Evolutionary conservation across 1,140 invertebrate species (phyloP), one percentile per base, ranked within the genome.

Genomic region (Brachionus sp.): DNA sequence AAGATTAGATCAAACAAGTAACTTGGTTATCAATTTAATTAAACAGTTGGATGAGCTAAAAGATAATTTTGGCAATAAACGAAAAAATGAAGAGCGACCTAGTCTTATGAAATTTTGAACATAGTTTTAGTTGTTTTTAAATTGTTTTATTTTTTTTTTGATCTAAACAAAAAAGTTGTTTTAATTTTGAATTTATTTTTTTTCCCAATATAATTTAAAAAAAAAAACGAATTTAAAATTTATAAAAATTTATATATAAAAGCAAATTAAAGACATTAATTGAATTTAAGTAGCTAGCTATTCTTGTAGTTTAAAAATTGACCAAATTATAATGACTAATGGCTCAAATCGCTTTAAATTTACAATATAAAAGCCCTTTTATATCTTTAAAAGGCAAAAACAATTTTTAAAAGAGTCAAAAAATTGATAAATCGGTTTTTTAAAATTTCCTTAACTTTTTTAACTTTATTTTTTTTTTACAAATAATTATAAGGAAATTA

Each of bases 81-180:
- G 70, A 12, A 75, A 75, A 75, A 75, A 75, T 75, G 70, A 75
- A 75, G 70, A 75, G 25, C 37, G 70, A 75, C 70, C 70, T 46
- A 75, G 42, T 75, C 42, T 75, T 70, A 16, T 70, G 37, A 70
- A 70, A 70, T 39, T 9, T 70, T 33, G 33, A 33, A 66, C 13
- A 66, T 33, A 66, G 33, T 33, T 66, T 66, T 66, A 33, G 25
- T 66, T 66, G 0, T 33, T 64, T 66, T 66, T 66, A n/a, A 33
- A 13, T 37, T 33, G 12, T 35, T 66, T 66, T 66, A 25, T n/a
- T 66, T 66, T 33, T 33, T 33, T 12, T 29, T 13, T 33, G 29
- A 35, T 35, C n/a, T 66, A 5, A 33, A 33, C n/a, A 29, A 33
- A 66, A 33, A 23, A 29, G 9, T 66, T 50, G 13, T 19, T 53